Conservation (phyloP, 2,113 vertebrate genomes). For the Prochilodus magdalenae region DNA sequence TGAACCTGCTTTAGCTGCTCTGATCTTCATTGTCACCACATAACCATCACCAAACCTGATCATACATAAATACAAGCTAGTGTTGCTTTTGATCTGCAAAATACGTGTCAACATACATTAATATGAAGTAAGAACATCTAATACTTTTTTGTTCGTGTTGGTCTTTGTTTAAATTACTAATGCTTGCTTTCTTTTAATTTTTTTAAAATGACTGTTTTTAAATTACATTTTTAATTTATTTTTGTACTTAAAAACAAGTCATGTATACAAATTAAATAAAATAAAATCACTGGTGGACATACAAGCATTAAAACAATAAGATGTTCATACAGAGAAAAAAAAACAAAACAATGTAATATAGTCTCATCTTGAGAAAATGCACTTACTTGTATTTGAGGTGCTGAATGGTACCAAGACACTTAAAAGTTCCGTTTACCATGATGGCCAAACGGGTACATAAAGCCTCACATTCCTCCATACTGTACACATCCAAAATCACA, state of each 20-base stretch:
- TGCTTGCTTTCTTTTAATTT: no score
- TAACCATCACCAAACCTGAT: slow-evolving; percentile 95
- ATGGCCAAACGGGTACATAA: slow-evolving; percentile 95
- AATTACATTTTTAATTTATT: no score
- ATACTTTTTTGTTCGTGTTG: no score
- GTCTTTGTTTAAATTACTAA: no score
- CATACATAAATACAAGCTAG: not conserved
- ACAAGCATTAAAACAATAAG: not conserved
- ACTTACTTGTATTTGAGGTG: slow-evolving; percentile 96
- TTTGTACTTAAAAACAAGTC: no score
- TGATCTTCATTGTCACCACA: slow-evolving; percentile 94
- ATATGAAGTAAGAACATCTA: no score
- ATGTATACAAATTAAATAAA: no score
- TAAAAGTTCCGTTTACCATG: slow-evolving; percentile 96
- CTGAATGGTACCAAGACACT: slow-evolving; percentile 95
- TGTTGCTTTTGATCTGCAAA: no score
- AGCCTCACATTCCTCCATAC: slow-evolving; percentile 98
- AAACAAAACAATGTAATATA: not conserved
- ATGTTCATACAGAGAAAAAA: not conserved
- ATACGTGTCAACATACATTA: no score
- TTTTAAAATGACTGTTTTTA: no score
- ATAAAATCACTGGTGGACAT: no score
- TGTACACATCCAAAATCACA: slow-evolving; percentile 59
- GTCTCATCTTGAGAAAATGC: slow-evolving; percentile 14
- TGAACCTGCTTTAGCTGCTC: slow-evolving; percentile 76